Base-by-base conservation (phyloP, 2,797 vertebrate species). In the Tadarida brasiliensis region DNA sequence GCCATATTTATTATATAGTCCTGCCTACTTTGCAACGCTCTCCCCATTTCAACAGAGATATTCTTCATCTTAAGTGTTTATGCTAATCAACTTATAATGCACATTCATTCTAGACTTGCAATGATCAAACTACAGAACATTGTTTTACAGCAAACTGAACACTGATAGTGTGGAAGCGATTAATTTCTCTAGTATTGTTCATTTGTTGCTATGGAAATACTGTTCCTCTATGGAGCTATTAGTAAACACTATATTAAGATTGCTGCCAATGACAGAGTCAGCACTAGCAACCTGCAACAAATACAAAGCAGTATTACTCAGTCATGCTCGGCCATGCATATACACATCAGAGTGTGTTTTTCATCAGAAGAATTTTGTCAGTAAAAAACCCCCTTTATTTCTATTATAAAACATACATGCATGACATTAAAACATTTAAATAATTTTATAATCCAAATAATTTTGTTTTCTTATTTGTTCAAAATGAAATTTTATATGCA, bases 181-280 rank as follows among this genome's bases (percentile, higher is more conserved):
- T 98, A 98, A 98, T 98, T 98, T 97, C 97, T 96, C 90, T 67
- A 92, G 94, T 87, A 98, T 82, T 97, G 89, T 98, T 98, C 98
- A 97, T 98, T 98, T 98, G 98, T 98, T 98, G 98, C 98, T 98
- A 98, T 98, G 98, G 98, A 98, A 98, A 98, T 98, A 35, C 61
- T 95, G 33, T 82, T 98, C 22, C 93, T 98, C 87, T 96, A 67
- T 47, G 97, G 96, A 97, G 94, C 95, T 96, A 97, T 98, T 98
- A 98, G 98, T 97, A 98, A 98, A 97, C 97, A 98, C 78, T 97
- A 17, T 80, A 96, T 97, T 97, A 96, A 96, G 65, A 92, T 96
- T 93, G 87, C 84, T 97, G 96, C 95, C 98, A 98, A 95, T 92
- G 97, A 95, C 95, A 97, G 95, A 98, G 63, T 90, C 97, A 98